Base-by-base conservation (phyloP, 1,140 invertebrate genomes). In the Macrobrachium nipponense region DNA sequence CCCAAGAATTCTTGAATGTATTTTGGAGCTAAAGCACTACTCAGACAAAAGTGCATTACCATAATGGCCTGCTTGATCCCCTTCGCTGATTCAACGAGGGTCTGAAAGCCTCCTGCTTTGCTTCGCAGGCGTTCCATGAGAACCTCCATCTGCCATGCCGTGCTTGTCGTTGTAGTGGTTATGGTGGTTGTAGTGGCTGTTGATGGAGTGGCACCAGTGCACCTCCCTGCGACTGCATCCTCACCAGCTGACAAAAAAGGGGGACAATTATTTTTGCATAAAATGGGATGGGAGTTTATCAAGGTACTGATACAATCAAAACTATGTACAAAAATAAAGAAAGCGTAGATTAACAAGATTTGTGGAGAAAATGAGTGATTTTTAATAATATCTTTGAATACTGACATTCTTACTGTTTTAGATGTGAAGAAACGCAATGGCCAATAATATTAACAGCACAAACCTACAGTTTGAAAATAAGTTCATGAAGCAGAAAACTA, bases 101-200 rank as follows among this genome's bases (percentile, higher is more conserved):
- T 94, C 91, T 96, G 97, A 88, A 94, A 94, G 89, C 96, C 94
- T 0, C 92, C 91, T 89, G 95, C 93, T 91, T 96, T 96, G 14
- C 94, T 94, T 72, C 96, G 93, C n/a, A 98, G 91, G 90, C 96
- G 96, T 90, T 97, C 96, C 96, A 98, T 97, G 60, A 97, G 91
- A 83, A 96, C 93, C 91, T 96, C 95, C 92, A 96, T 94, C 87
- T 91, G 90, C 89, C 90, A 90, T 27, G 81, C 86, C 12, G 81
- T 87, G 64, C 87, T 88, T 27, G 80, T 77, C 14, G 70, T 80
- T 66, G 78, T 80, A 14, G 78, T 82, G 62, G 80, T 86, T 66
- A 59, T 73, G 62, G 87, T 68, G 20, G 77, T 70, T 44, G 78
- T 64, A 20, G 66, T 66, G 18, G 77, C 27, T 17, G 87, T 44